phyloP scores from a whole-genome alignment of 35 echinoderm and acorn worm species.

The Diadema setosum region DNA sequence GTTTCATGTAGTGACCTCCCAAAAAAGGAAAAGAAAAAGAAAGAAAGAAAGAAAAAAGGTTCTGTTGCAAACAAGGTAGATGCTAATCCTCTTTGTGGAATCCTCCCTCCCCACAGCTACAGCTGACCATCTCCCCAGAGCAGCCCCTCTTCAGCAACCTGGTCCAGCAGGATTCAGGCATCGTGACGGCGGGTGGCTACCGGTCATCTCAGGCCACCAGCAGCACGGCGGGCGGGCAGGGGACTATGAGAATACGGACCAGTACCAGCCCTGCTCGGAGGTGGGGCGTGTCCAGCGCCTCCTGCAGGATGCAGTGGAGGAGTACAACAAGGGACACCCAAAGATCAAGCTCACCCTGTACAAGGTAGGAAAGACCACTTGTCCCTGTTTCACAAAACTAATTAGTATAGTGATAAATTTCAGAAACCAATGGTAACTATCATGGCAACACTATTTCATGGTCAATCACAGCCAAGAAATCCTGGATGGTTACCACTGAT shows the following conservation, averaged over 20 bases:
- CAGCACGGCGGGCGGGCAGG: conserved; percentile 19
- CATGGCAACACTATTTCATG: no score
- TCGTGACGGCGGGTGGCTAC: conserved; percentile 93
- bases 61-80: no score
- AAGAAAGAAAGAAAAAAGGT: no score
- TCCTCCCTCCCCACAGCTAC: conserved; percentile 38
- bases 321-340: conserved; percentile 95
- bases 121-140: conserved; percentile 67
- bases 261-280: conserved; percentile 80
- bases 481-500: no score
- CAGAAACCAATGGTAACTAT: no score
- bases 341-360: conserved; percentile 91
- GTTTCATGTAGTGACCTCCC: no score
- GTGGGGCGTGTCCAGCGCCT: conserved; percentile 53
- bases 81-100: no score
- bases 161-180: conserved; percentile 92
- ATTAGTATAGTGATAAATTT: no score
- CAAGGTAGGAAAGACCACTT: conserved; percentile 51
- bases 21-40: no score
- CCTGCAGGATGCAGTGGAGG: conserved; percentile 86
- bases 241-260: conserved; percentile 77
- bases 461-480: no score
- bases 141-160: conserved; percentile 98
- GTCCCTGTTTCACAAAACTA: no score
- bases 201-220: conserved; percentile 28